Percentiles rank a stretch among this genome's conserved stretches.
phyloP scores from a whole-genome alignment of 2,888 invertebrate genomes.

The Chouioia cunea region DNA sequence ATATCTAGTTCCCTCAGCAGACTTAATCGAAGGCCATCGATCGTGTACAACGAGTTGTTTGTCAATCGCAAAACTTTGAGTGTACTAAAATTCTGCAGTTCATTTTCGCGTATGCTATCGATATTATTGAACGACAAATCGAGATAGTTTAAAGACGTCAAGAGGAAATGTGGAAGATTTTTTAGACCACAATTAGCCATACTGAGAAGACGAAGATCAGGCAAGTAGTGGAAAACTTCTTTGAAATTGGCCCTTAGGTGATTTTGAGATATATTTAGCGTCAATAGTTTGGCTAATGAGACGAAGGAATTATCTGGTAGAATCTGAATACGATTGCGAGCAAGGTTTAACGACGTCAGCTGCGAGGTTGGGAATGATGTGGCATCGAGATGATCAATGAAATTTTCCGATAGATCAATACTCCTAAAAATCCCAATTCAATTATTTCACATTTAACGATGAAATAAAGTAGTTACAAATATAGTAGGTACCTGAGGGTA shows the following conservation, averaged over 20 bases:
- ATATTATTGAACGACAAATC: conserved; percentile 86
- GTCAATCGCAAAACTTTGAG: conserved; percentile 82
- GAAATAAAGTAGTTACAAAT: background rate
- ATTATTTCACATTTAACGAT: background rate
- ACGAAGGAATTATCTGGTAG: conserved; percentile 91
- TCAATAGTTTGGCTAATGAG: conserved; percentile 82
- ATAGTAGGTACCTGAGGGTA: conserved; percentile 74
- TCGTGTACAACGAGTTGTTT: conserved; percentile 80
- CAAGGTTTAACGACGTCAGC: conserved; percentile 82
- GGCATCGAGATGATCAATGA: conserved; percentile 87
- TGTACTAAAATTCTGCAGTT: conserved; percentile 78
- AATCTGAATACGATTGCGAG: conserved; percentile 84
- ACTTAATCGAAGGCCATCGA: conserved; percentile 80
- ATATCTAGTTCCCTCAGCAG: conserved; percentile 83
- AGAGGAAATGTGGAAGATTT: conserved; percentile 81
- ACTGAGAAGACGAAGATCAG: conserved; percentile 82
- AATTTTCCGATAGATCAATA: conserved; percentile 80
- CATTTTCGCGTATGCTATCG: conserved; percentile 77
- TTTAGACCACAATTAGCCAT: conserved; percentile 83
- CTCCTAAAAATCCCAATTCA: conserved; percentile 22
- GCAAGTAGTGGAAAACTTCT: conserved; percentile 88
- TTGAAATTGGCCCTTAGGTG: conserved; percentile 82
- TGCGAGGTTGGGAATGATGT: conserved; percentile 88
- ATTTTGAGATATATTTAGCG: conserved; percentile 85
- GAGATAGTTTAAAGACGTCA: conserved; percentile 82